Percentiles rank a stretch among this genome's conserved stretches.
Evolutionary conservation across 2,888 invertebrate genomes (phyloP).

Genomic region (Ptychoptera contaminata): DNA sequence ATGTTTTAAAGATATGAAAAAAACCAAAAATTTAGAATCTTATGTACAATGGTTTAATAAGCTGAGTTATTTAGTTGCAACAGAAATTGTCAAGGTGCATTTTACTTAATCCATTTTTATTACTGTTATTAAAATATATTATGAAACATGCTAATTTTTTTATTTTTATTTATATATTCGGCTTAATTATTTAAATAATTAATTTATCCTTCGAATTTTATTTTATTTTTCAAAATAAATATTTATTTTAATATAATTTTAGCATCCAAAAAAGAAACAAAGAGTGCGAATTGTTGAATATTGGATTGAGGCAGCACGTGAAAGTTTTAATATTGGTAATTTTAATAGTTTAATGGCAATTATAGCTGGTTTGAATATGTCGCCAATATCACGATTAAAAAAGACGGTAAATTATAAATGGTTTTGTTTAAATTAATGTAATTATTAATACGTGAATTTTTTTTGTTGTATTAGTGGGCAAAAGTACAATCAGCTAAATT

Average conservation of each 20-base stretch:
- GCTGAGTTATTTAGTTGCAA: constrained; percentile 87
- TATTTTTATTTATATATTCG: too few species aligned
- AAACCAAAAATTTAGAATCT: constrained; percentile 84
- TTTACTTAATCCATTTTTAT: too few species aligned
- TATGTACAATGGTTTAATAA: constrained; percentile 98
- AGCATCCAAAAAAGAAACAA: constrained; percentile 89
- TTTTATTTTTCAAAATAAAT: too few species aligned
- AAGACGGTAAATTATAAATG: constrained; percentile 59
- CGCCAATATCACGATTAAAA: constrained; percentile 81
- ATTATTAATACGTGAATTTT: too few species aligned
- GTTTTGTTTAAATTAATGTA: too few species aligned
- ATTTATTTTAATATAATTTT: too few species aligned
- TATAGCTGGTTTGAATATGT: constrained; percentile 89
- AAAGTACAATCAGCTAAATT: constrained; percentile 77
- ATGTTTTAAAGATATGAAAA: constrained; percentile 67
- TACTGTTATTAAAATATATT: too few species aligned
- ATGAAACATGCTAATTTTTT: too few species aligned
- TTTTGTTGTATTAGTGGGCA: constrained; percentile 50
- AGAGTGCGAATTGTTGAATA: constrained; percentile 84
- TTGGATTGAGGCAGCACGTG: constrained; percentile 92
- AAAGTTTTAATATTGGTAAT: constrained; percentile 96
- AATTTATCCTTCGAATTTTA: too few species aligned
- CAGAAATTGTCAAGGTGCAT: constrained; percentile 60
- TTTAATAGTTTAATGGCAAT: constrained; percentile 98
- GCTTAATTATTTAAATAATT: too few species aligned